These are phyloP conservation scores for Tokudaia tokunoshimensis DNA, from an alignment of 2,797 vertebrate species.

Conservation along the genomic window DNA sequence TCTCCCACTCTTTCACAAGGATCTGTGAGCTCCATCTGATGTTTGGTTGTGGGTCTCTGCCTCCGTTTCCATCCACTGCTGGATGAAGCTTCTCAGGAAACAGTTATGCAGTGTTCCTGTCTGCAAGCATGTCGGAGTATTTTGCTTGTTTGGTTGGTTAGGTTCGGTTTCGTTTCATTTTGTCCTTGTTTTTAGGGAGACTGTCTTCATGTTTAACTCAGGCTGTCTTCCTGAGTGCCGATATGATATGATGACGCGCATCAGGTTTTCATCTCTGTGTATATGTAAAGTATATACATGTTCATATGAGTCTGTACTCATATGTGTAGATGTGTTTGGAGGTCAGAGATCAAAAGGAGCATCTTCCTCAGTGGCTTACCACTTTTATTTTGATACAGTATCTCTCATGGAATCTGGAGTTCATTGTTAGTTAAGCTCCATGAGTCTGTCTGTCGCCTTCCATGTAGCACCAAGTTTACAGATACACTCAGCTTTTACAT, in stretches of 20 bases:
- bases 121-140: background rate
- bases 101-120: background rate
- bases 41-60: background rate
- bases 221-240: background rate
- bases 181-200: background rate
- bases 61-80: background rate
- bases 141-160: background rate
- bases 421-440: background rate
- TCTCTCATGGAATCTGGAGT: background rate
- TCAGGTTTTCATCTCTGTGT: background rate
- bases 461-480: background rate
- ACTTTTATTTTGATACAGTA: background rate
- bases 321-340: background rate
- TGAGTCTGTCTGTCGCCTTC: background rate
- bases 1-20: background rate
- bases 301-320: background rate
- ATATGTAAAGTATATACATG: too few species aligned
- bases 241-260: too few species aligned
- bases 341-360: background rate
- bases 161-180: background rate
- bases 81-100: background rate
- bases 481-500: background rate
- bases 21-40: background rate
- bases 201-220: background rate
- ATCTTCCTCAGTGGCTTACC: background rate